A percentile compares a stretch with the other conserved stretches of the same genome.
Conservation (phyloP, 1,140 invertebrate species). For the Proales similis region DNA sequence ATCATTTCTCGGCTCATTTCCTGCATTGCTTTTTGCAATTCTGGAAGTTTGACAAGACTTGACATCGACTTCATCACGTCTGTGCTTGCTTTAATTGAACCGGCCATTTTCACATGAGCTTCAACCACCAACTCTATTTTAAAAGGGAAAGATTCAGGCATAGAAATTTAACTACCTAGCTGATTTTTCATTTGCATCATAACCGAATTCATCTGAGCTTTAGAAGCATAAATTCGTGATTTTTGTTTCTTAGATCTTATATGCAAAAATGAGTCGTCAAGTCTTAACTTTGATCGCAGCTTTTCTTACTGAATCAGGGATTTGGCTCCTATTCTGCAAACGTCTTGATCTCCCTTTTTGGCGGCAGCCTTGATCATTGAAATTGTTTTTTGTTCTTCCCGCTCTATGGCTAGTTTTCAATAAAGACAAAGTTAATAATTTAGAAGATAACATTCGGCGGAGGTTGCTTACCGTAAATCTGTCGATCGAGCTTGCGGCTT, state of each 20-base stretch:
- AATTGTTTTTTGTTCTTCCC: slow-evolving; percentile 36
- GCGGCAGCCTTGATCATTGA: slow-evolving; percentile 28
- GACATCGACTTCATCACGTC: slow-evolving; percentile 35
- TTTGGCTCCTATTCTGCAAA: slow-evolving; percentile 37
- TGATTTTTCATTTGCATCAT: slow-evolving; percentile 38
- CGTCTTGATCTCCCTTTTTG: slow-evolving; percentile 29
- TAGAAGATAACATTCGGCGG: background rate
- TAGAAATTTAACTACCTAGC: slow-evolving; percentile 1
- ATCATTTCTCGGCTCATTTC: slow-evolving; percentile 38
- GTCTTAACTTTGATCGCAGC: background rate
- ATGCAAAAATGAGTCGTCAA: background rate
- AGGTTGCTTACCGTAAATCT: slow-evolving; percentile 16
- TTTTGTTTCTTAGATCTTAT: slow-evolving; percentile 33
- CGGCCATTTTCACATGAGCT: slow-evolving; percentile 37
- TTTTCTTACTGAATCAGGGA: slow-evolving; percentile 16
- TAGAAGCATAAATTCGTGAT: slow-evolving; percentile 26
- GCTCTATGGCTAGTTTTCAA: slow-evolving; percentile 9
- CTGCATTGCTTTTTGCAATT: slow-evolving; percentile 33
- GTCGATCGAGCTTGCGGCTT: slow-evolving; percentile 14
- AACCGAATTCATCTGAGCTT: slow-evolving; percentile 38
- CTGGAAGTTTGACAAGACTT: slow-evolving; percentile 32
- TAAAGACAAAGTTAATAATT: background rate
- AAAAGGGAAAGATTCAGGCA: background rate
- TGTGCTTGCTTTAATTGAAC: slow-evolving; percentile 27
- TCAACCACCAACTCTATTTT: background rate